Conservation (phyloP, 2,113 vertebrate species). For the Myiozetetes cayanensis region DNA sequence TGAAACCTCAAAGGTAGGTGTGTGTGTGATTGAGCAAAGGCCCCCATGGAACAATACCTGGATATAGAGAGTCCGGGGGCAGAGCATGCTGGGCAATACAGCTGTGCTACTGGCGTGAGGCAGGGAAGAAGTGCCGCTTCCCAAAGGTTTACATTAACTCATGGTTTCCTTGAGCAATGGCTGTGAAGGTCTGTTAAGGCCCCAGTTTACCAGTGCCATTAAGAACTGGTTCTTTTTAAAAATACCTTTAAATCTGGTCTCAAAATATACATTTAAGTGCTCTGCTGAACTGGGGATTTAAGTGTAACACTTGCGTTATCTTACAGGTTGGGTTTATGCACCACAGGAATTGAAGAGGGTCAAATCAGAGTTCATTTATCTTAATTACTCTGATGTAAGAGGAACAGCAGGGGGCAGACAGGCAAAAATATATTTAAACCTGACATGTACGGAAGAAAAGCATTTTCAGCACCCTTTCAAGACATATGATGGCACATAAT, state of each 20-base stretch:
- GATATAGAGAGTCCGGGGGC: background rate
- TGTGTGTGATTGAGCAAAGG: background rate
- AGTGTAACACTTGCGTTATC: background rate
- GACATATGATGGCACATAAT: background rate
- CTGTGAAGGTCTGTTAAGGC: background rate
- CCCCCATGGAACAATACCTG: background rate
- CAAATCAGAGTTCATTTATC: slow-evolving; percentile 3
- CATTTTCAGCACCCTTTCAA: slow-evolving; percentile 2
- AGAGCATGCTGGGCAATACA: background rate
- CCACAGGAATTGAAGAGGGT: background rate
- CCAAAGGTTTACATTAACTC: background rate
- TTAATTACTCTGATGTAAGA: slow-evolving; percentile 11
- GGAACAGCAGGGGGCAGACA: background rate
- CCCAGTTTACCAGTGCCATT: background rate
- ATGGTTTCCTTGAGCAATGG: background rate
- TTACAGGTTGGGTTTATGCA: background rate
- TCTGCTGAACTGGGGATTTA: slow-evolving; percentile 8
- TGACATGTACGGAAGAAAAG: background rate
- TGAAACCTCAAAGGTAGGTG: background rate
- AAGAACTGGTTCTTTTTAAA: background rate
- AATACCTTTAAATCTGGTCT: background rate
- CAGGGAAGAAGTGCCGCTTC: background rate
- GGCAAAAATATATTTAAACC: slow-evolving; percentile 1
- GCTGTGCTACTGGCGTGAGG: rapidly evolving
- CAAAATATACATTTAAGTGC: background rate